phyloP scores from a whole-genome alignment of 2,888 invertebrate species.

The Erpobdella octoculata region DNA sequence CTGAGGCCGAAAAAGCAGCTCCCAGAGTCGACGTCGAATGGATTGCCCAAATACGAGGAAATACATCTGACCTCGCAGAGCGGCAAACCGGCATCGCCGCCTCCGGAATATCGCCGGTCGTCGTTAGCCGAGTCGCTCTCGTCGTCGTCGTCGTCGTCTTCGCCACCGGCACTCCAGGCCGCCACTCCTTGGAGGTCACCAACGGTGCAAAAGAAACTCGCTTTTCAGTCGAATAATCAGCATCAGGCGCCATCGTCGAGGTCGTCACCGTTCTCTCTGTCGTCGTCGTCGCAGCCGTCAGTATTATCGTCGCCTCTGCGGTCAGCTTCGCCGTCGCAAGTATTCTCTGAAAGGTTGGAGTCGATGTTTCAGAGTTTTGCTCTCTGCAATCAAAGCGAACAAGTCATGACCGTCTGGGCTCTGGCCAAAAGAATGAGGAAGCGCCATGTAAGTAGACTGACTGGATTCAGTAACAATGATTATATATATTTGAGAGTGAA shows the following conservation, averaged over 20 bases:
- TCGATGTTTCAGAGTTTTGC: background rate
- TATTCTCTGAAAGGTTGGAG: background rate
- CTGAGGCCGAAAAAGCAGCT: too few relatives aligned
- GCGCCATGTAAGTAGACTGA: background rate
- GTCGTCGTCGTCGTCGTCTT: background rate
- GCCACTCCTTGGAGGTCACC: background rate
- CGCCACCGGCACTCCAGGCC: background rate
- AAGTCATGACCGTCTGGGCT: constrained; percentile 6
- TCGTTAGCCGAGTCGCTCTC: too few relatives aligned
- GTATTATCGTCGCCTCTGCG: background rate
- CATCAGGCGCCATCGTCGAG: background rate
- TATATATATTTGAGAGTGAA: too few relatives aligned
- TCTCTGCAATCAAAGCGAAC: constrained; percentile 3
- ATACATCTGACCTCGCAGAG: too few relatives aligned
- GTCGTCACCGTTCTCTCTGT: background rate
- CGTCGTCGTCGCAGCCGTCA: background rate
- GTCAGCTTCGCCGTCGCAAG: background rate
- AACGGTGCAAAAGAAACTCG: background rate
- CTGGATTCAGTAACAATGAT: too few relatives aligned
- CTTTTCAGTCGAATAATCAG: background rate
- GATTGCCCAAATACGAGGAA: too few relatives aligned
- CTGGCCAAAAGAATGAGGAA: constrained; percentile 11
- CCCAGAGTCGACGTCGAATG: too few relatives aligned
- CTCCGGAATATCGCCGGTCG: too few relatives aligned
- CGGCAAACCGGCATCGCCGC: too few relatives aligned